phyloP scores from a whole-genome alignment of 2,797 vertebrate species.

The Pseudochirops cupreus region DNA sequence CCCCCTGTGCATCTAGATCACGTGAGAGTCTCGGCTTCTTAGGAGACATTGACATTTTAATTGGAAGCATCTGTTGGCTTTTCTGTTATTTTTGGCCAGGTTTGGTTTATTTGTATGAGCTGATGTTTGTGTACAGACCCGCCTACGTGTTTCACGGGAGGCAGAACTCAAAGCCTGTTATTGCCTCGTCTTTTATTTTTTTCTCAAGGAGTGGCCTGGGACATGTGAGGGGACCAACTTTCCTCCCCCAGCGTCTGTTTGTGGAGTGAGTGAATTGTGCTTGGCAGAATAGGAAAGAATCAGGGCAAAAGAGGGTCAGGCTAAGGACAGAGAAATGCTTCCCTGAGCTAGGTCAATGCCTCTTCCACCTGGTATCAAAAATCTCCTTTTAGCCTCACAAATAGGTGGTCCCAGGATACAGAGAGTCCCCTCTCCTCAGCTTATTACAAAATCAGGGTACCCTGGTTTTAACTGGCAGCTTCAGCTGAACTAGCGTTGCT shows the following conservation, averaged over 20 bases:
- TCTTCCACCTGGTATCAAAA: not conserved
- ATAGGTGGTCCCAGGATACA: not conserved
- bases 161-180: conserved; percentile 17
- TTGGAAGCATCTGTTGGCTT: conserved; percentile 80
- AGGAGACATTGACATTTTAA: conserved; percentile 77
- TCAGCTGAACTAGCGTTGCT: not conserved
- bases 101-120: conserved; percentile 77
- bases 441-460: rapidly evolving
- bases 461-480: not conserved
- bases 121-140: conserved; percentile 77
- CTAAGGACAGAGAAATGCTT: conserved; percentile 23
- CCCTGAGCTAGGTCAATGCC: not conserved
- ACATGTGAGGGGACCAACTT: not conserved
- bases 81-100: conserved; percentile 80
- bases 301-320: not conserved
- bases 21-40: conserved; percentile 69
- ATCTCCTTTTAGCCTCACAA: not conserved
- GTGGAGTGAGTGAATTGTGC: conserved; percentile 25
- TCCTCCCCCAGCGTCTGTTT: not conserved
- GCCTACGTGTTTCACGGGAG: conserved; percentile 67
- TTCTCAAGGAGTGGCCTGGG: conserved; percentile 43
- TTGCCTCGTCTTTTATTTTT: conserved; percentile 50
- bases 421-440: not conserved
- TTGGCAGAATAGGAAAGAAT: not conserved
- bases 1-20: conserved; percentile 69